A percentile compares a stretch with the other conserved stretches of the same genome.
Evolutionary conservation across 2,888 invertebrate species (phyloP).

Genomic region (Agriopis marginaria): DNA sequence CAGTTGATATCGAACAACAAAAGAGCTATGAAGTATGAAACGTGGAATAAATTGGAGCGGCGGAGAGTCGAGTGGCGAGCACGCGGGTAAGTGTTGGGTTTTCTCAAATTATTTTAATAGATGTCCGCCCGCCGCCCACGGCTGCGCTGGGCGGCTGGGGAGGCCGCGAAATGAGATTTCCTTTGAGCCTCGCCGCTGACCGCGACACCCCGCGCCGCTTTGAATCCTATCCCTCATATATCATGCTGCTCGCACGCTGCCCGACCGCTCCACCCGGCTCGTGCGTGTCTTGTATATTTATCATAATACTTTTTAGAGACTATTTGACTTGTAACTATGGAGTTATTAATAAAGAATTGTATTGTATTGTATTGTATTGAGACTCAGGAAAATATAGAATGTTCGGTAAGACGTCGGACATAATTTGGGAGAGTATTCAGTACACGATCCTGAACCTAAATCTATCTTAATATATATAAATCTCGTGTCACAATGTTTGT

Average conservation of each 20-base stretch:
- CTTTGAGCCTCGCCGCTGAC: constrained; percentile 79
- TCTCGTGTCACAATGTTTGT: too few species aligned
- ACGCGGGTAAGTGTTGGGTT: constrained; percentile 62
- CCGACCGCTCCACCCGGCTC: constrained; percentile 31
- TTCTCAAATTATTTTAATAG: constrained; percentile 84
- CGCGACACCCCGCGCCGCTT: constrained; percentile 66
- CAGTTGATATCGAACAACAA: constrained; percentile 60
- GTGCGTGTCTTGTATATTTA: constrained; percentile 50
- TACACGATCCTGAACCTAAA: too few species aligned
- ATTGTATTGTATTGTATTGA: too few species aligned
- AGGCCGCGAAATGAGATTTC: constrained; percentile 81
- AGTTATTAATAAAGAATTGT: too few species aligned
- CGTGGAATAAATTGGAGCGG: constrained; percentile 61
- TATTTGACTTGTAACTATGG: too few species aligned
- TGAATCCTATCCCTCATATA: constrained; percentile 69
- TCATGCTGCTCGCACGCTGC: constrained; percentile 61
- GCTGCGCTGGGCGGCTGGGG: constrained; percentile 43
- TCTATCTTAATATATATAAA: too few species aligned
- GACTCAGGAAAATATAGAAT: background rate
- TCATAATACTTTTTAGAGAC: constrained; percentile 43
- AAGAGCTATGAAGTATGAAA: constrained; percentile 64
- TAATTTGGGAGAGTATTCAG: too few species aligned
- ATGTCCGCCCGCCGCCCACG: constrained; percentile 63
- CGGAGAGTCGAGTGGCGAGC: constrained; percentile 46
- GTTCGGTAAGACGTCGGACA: too few species aligned